Evolutionary conservation across 23 tunicate genomes (phyloP).

Genomic region (Trididemnum nubilum): DNA sequence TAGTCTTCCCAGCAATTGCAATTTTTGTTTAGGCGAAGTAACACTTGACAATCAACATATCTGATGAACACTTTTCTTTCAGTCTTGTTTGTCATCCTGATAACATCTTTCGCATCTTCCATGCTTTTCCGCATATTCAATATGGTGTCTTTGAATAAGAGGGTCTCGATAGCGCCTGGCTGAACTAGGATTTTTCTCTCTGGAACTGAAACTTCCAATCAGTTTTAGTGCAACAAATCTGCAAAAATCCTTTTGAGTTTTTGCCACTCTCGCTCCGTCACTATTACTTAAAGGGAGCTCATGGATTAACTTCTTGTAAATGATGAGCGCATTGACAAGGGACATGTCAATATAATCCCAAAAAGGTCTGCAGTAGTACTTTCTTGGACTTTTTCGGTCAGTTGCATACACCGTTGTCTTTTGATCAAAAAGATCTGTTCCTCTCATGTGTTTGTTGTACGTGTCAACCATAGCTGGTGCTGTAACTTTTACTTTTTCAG

Average conservation of each 20-base stretch:
- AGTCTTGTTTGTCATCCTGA: not conserved
- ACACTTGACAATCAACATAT: slow-evolving; percentile 16
- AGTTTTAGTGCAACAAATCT: slow-evolving; percentile 7
- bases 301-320: not conserved
- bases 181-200: not conserved
- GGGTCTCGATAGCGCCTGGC: not conserved
- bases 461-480: slow-evolving; percentile 13
- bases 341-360: slow-evolving; percentile 29
- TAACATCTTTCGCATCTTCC: slow-evolving; percentile 14
- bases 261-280: slow-evolving; percentile 2
- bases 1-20: slow-evolving; percentile 26
- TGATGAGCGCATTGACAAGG: slow-evolving; percentile 5
- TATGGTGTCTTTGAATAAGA: not conserved
- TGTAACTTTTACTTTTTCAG: slow-evolving; percentile 1
- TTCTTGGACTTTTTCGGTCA: slow-evolving; percentile 7
- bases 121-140: slow-evolving; percentile 14
- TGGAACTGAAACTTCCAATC: not conserved
- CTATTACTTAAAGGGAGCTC: not conserved
- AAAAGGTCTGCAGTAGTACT: slow-evolving; percentile 12
- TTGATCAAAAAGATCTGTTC: slow-evolving; percentile 19
- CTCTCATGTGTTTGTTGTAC: slow-evolving; percentile 22
- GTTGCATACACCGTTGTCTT: slow-evolving; percentile 15
- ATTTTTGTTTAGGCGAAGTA: slow-evolving; percentile 18
- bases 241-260: slow-evolving; percentile 10
- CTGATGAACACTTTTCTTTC: slow-evolving; percentile 15